Evolutionary conservation across 92 coral and sea anemone genomes (phyloP), one percentile per base, ranked within the genome.

Genomic region (Bergia puertoricense): DNA sequence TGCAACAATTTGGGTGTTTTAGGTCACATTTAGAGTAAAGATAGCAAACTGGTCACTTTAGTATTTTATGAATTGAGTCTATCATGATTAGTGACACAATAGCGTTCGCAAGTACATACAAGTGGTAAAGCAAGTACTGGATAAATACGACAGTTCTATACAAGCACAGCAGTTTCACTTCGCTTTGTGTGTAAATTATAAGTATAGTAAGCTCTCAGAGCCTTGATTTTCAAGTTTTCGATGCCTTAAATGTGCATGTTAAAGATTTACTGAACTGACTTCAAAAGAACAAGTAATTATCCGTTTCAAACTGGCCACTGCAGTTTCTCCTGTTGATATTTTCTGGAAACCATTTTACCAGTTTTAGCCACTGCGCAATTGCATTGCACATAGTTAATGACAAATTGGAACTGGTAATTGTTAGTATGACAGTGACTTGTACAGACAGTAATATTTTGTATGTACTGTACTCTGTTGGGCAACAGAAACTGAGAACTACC

Each of bases 81-180:
- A 46, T 8, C 54, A 48, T 48, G 10, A 14, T 0, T 2, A 2
- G 20, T 15, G 5, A 22, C 22, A 57, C 5, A 16, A 2, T 0
- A 62, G 69, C 69, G 20, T 4, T 62, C 66, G 1, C 69, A 20
- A 62, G 30, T 16, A 4, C n/a, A 62, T 22, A 18, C 3, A 77
- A 16, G 38, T 77, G 81, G 57, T 77, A 77, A 77, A 77, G 81
- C 81, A 77, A 77, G 81, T 43, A 45, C 81, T 15, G 23, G 81
- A 59, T 45, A 45, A 45, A 77, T 77, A n/a, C 50, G 81, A 77
- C 57, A 77, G 18, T 23, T 43, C 80, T 44, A 16, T 20, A 42
- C 36, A 45, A 44, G n/a, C 16, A 62, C n/a, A 62, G 15, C 23
- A 9, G 22, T 62, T 62, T 62, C 68, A 22, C 69, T 62, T 18